Percentiles rank a stretch among this genome's conserved stretches.
Conservation (phyloP, 2,113 vertebrate species). For the Peromyscus polionotus region DNA sequence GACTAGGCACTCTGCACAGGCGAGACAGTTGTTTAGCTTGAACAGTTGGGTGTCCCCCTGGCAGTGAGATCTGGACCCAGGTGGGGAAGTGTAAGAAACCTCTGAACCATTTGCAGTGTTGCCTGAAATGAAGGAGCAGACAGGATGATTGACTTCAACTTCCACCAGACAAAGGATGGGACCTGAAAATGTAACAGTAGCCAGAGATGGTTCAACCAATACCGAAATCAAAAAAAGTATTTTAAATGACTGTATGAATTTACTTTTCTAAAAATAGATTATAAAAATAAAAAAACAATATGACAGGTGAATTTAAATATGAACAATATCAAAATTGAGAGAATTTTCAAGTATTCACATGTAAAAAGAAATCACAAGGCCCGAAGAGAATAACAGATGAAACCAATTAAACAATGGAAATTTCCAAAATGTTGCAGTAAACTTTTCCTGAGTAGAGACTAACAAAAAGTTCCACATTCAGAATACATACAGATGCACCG, state of each 20-base stretch:
- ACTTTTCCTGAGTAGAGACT: neutral
- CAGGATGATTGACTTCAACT: neutral
- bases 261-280: neutral
- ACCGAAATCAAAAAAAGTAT: neutral
- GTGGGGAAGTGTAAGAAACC: neutral
- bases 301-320: neutral
- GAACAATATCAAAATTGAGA: neutral
- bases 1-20: too few species aligned
- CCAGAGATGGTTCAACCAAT: neutral
- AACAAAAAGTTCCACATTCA: conserved; percentile 7
- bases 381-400: neutral
- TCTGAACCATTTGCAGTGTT: neutral
- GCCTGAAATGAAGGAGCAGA: neutral
- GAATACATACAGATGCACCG: neutral
- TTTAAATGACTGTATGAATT: neutral
- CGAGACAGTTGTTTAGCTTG: too few species aligned
- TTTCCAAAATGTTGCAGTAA: conserved; percentile 8
- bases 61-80: too few species aligned
- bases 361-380: neutral
- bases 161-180: neutral
- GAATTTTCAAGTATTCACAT: neutral
- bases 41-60: too few species aligned
- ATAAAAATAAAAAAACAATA: neutral
- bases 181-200: neutral
- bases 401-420: conserved; percentile 47